Conservation (phyloP, 2,888 invertebrate species). For the Xanthorhoe designata region DNA sequence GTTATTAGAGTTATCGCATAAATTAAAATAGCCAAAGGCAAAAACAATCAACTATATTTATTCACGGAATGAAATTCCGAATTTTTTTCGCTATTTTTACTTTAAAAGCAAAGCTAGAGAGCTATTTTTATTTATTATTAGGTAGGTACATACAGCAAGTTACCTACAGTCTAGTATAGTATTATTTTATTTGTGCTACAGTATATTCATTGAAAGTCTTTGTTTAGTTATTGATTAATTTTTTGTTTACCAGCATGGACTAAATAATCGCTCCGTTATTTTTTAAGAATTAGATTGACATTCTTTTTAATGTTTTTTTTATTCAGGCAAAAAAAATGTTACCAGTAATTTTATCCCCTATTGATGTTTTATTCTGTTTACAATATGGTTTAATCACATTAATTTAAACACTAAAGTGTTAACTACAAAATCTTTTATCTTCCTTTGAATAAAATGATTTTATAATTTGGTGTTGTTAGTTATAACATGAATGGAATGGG, state of each 20-base stretch:
- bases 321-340: too few species aligned
- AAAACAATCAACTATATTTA: background rate
- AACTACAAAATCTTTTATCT: slow-evolving; percentile 31
- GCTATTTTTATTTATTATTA: background rate
- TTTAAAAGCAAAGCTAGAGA: background rate
- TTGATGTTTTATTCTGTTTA: background rate
- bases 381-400: background rate
- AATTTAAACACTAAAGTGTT: background rate
- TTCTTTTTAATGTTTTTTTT: too few species aligned
- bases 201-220: background rate
- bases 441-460: slow-evolving; percentile 22
- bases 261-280: background rate
- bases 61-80: slow-evolving; percentile 42
- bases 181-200: too few species aligned
- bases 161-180: too few species aligned
- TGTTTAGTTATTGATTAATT: background rate
- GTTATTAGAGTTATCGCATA: slow-evolving; percentile 15
- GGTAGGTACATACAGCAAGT: background rate
- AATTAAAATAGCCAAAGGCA: slow-evolving; percentile 29
- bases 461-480: slow-evolving; percentile 28
- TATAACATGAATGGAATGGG: slow-evolving; percentile 18
- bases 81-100: slow-evolving; percentile 11
- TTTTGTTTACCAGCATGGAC: background rate
- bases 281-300: background rate
- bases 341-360: too few species aligned